Evolutionary conservation across 2,113 vertebrate species (phyloP).

Genomic region (Ploceus nigricollis): DNA sequence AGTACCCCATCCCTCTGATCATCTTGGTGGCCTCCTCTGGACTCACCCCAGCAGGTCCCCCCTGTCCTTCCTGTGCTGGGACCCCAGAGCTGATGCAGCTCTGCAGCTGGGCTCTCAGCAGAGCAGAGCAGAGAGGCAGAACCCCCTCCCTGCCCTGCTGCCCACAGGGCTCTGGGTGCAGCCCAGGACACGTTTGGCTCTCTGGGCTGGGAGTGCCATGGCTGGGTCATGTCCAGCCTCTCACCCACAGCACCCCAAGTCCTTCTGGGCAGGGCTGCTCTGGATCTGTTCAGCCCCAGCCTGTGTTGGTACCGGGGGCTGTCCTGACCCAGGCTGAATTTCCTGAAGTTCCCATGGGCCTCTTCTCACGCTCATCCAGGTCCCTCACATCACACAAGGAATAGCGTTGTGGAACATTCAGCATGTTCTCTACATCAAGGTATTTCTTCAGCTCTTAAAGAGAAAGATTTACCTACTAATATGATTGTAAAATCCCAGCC

Average conservation of each 20-base stretch:
- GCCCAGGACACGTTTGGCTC: not conserved
- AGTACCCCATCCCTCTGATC: not conserved
- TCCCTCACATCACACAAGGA: not conserved
- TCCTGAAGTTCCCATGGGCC: not conserved
- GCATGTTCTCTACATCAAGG: not conserved
- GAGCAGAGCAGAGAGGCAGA: not conserved
- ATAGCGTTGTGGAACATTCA: not conserved
- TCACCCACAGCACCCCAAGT: not conserved
- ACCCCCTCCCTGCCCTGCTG: not conserved
- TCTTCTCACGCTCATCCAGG: not conserved
- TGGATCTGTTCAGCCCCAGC: not conserved
- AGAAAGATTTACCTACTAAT: constrained; percentile 78
- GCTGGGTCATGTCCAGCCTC: not conserved
- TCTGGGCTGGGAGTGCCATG: not conserved
- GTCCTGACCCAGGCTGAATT: not conserved
- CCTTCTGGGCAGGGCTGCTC: not conserved
- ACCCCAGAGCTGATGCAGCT: not conserved
- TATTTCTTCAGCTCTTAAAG: not conserved
- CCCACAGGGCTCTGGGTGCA: not conserved
- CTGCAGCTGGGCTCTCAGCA: not conserved
- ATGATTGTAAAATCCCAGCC: constrained; percentile 94
- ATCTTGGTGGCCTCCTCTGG: not conserved
- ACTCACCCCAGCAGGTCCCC: not conserved
- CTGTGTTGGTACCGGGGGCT: not conserved
- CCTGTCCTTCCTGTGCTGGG: not conserved